Evolutionary conservation across 2,797 vertebrate genomes (phyloP).

Genomic region (Diglossa cyanea): DNA sequence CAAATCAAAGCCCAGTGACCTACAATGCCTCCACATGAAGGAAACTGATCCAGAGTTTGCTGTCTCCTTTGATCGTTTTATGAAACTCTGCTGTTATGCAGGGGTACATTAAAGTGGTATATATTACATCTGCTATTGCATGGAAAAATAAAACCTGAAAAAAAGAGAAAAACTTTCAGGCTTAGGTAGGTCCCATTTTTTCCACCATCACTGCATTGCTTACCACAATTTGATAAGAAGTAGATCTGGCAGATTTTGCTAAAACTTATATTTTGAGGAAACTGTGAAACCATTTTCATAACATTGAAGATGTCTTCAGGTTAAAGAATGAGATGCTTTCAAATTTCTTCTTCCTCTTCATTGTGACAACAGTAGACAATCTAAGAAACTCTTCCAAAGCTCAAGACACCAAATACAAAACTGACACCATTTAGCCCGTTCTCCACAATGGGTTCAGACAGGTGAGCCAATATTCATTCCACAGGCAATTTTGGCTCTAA

Average conservation of each 20-base stretch:
- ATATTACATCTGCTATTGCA: not conserved
- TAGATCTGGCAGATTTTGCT: not conserved
- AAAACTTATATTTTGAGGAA: not conserved
- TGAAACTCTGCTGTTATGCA: not conserved
- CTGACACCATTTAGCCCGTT: not conserved
- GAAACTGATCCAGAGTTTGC: not conserved
- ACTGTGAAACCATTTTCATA: not conserved
- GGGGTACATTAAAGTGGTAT: not conserved
- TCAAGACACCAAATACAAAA: not conserved
- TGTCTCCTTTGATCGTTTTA: not conserved
- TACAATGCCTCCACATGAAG: not conserved
- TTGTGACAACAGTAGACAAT: not conserved
- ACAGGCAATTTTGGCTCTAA: not conserved
- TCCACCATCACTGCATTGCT: accelerated
- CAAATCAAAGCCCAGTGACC: not conserved
- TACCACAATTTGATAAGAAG: not conserved
- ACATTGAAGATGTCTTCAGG: not conserved
- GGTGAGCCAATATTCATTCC: not conserved
- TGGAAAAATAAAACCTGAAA: not conserved
- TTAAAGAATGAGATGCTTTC: not conserved
- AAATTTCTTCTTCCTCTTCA: not conserved
- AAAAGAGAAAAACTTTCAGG: not conserved
- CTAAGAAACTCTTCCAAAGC: not conserved
- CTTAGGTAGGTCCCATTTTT: not conserved
- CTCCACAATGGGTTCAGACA: not conserved